phyloP scores from a whole-genome alignment of 1,140 invertebrate genomes.

The Steinernema feltiae region DNA sequence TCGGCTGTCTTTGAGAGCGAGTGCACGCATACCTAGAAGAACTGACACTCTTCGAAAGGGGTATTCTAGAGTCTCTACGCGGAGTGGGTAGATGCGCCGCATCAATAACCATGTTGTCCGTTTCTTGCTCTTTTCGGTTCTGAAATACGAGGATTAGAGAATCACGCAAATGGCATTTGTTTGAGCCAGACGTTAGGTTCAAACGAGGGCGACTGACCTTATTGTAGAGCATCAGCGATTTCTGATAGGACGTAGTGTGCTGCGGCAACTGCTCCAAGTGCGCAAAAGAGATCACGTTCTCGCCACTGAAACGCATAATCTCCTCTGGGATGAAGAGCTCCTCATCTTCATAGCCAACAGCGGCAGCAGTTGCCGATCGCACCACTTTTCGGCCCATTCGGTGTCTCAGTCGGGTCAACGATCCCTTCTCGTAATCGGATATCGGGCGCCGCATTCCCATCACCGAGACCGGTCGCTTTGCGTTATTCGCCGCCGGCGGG shows the following conservation, averaged over 20 bases:
- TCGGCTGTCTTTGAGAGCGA: background rate
- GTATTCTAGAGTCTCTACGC: conserved; percentile 22
- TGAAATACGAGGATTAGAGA: conserved; percentile 24
- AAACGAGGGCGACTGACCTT: background rate
- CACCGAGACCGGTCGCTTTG: conserved; percentile 39
- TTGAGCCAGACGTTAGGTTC: no score
- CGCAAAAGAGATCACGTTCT: conserved; percentile 48
- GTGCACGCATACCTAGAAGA: conserved; percentile 9
- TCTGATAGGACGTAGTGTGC: conserved; percentile 31
- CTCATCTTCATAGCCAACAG: no score
- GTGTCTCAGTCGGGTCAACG: background rate
- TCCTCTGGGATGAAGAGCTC: conserved; percentile 34
- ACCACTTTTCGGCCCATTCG: conserved; percentile 17
- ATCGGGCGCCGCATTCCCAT: background rate
- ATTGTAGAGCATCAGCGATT: conserved; percentile 6
- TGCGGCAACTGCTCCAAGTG: conserved; percentile 38
- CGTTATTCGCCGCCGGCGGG: background rate
- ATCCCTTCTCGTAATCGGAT: conserved; percentile 9
- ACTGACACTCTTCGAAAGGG: conserved; percentile 22
- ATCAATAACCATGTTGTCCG: conserved; percentile 26
- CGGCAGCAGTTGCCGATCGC: background rate
- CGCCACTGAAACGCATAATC: conserved; percentile 48
- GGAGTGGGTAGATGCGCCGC: conserved; percentile 13
- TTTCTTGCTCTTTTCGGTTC: conserved; percentile 22
- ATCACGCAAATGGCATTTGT: no score